Evolutionary conservation across 2,797 vertebrate genomes (phyloP).

Genomic region (Odontamblyopus rebecca): DNA sequence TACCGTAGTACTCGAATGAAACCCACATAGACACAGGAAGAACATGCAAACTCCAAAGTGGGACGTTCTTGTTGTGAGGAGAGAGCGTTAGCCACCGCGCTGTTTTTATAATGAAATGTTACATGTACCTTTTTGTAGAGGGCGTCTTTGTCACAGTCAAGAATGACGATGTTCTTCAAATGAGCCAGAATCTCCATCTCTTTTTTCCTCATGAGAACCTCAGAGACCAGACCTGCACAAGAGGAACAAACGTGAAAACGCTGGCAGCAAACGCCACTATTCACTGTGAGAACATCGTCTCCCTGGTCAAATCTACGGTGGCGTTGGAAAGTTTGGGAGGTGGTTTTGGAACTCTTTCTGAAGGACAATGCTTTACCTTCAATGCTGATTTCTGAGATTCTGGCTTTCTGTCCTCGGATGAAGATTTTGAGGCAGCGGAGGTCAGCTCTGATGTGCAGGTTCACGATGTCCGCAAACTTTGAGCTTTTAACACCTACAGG

Average conservation of each 20-base stretch:
- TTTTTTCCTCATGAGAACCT: slow-evolving; percentile 87
- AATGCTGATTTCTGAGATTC: slow-evolving; percentile 92
- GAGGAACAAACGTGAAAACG: neutral
- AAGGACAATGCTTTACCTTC: slow-evolving; percentile 68
- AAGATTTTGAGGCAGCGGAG: slow-evolving; percentile 90
- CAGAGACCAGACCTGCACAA: slow-evolving; percentile 85
- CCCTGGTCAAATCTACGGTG: neutral
- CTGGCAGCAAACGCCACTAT: no score
- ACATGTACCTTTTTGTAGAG: slow-evolving; percentile 88
- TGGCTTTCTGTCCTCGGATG: slow-evolving; percentile 87
- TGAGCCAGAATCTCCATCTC: slow-evolving; percentile 87
- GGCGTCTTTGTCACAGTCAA: slow-evolving; percentile 88
- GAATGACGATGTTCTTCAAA: slow-evolving; percentile 89
- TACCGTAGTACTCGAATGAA: neutral
- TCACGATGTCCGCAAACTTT: slow-evolving; percentile 87
- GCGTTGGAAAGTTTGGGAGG: no score
- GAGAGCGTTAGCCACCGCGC: neutral
- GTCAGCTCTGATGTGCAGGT: slow-evolving; percentile 87
- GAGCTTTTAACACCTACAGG: slow-evolving; percentile 81
- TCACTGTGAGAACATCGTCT: no score
- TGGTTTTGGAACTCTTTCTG: no score
- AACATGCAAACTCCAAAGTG: neutral
- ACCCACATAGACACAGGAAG: neutral
- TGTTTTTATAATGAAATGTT: neutral
- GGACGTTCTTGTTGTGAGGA: neutral